Percentiles rank a stretch among this genome's conserved stretches.
These are phyloP conservation scores for Drosophila elegans DNA, from an alignment of 1,140 invertebrate genomes.

Conservation along the genomic window DNA sequence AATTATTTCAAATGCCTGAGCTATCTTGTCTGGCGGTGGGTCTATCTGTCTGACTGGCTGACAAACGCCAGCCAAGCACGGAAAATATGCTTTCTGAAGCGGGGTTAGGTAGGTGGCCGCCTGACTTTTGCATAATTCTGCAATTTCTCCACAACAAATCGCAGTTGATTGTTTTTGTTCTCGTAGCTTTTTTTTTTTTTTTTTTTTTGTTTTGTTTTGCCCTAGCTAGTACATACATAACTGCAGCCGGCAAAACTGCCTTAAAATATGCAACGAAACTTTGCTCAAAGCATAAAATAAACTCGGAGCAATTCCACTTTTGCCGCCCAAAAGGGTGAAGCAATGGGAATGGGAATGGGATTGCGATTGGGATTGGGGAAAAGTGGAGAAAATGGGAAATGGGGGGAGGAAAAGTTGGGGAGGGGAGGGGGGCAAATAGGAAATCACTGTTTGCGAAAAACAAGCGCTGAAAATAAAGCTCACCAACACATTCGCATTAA, in stretches of 20 bases:
- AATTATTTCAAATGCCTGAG: slow-evolving; percentile 80
- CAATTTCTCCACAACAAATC: slow-evolving; percentile 82
- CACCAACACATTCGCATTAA: slow-evolving; percentile 62
- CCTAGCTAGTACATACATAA: slow-evolving; percentile 60
- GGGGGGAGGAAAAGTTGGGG: slow-evolving; percentile 7
- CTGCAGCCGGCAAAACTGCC: slow-evolving; percentile 71
- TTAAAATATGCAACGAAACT: slow-evolving; percentile 83
- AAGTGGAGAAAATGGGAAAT: slow-evolving; percentile 13
- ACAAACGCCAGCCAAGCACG: slow-evolving; percentile 72
- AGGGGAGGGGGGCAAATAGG: slow-evolving; percentile 51
- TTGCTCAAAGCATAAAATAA: slow-evolving; percentile 83
- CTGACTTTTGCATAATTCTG: slow-evolving; percentile 76
- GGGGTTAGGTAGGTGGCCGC: background rate
- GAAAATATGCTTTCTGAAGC: slow-evolving; percentile 60
- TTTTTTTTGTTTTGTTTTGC: slow-evolving; percentile 8
- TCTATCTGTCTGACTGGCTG: slow-evolving; percentile 29
- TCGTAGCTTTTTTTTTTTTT: slow-evolving; percentile 23
- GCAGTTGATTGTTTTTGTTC: slow-evolving; percentile 79
- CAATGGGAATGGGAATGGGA: slow-evolving; percentile 19
- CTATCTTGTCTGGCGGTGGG: slow-evolving; percentile 43
- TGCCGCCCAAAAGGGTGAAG: slow-evolving; percentile 33
- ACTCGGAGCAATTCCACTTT: slow-evolving; percentile 77
- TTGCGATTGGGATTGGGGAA: slow-evolving; percentile 9
- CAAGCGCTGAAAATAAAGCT: slow-evolving; percentile 55
- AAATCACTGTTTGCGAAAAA: slow-evolving; percentile 77